Base-by-base conservation (phyloP, 2,888 invertebrate genomes). In the Autographa gamma region DNA sequence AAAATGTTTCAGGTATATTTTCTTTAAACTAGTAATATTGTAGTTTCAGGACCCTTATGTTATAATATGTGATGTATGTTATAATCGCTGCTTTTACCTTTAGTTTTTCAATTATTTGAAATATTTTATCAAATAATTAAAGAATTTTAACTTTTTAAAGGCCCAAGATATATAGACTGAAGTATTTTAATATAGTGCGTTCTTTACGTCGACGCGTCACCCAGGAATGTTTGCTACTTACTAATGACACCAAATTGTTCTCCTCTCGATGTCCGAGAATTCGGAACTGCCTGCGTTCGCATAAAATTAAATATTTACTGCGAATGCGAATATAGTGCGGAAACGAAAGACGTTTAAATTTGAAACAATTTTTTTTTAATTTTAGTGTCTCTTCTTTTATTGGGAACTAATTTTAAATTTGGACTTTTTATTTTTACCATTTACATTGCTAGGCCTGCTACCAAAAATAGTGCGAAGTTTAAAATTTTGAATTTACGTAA, bases 191-290 rank as follows among this genome's bases (percentile, higher is more conserved):
- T 92, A 90, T 87, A 83, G 81, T 79, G 81, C 81, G 83, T 87
- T 89, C 88, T 89, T 89, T 85, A 79, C 85, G 81, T 71, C 74
- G 82, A 80, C 80, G 84, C 85, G 89, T 89, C 87, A 85, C 85
- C 71, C 69, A 77, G 87, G 92, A 93, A 92, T 93, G 89, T 86
- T 87, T 87, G 85, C 88, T 89, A 85, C 89, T 87, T 88, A 86
- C 88, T 93, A 93, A 94, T 92, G 93, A 93, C 88, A 83, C 83
- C 85, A 88, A 90, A 91, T 90, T 88, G 89, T 89, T 85, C 85
- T 87, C 73, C 83, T 86, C 81, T 84, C 88, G 85, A 87, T 87
- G 88, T 88, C 90, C 90, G 78, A 88, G 90, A 91, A 93, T 92
- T 91, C 77, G 78, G 84, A 66, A 83, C 82, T 67, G 80, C 81